Percentiles rank a stretch among this genome's conserved stretches.
Conservation (phyloP, 2,113 vertebrate species). For the Colinus virginianus region DNA sequence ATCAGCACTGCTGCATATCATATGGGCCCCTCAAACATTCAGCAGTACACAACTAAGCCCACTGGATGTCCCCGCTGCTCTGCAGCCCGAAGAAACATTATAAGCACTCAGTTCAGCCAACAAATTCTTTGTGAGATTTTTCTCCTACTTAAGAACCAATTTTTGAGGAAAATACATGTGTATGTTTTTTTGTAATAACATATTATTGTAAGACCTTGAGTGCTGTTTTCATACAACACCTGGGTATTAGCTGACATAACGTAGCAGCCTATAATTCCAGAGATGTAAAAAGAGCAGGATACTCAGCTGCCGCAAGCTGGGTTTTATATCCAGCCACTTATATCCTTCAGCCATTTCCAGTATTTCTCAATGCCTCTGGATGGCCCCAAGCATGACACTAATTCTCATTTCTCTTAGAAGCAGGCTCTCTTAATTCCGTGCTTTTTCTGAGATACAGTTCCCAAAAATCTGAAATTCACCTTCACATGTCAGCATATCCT, state of each 20-base stretch:
- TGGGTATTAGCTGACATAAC: background rate
- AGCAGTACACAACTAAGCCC: background rate
- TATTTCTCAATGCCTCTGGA: background rate
- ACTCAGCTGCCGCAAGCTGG: background rate
- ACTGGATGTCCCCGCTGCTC: background rate
- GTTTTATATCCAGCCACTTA: background rate
- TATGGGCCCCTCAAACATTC: background rate
- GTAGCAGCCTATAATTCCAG: background rate
- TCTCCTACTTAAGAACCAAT: background rate
- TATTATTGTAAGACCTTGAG: background rate
- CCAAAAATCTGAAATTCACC: background rate
- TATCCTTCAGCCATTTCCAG: background rate
- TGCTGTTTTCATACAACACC: background rate
- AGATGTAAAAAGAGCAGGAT: background rate
- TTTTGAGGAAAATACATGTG: background rate
- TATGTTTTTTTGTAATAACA: background rate
- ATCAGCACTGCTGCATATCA: rapidly evolving
- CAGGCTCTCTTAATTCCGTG: background rate
- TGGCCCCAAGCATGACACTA: background rate
- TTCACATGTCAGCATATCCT: background rate
- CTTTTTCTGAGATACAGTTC: background rate
- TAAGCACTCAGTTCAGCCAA: background rate
- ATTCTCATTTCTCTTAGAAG: background rate
- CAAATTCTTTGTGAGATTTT: background rate
- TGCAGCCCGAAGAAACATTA: background rate